Evolutionary conservation across 2,888 invertebrate genomes (phyloP), one percentile per base, ranked within the genome.

Genomic region (Lumbricus terrestris): DNA sequence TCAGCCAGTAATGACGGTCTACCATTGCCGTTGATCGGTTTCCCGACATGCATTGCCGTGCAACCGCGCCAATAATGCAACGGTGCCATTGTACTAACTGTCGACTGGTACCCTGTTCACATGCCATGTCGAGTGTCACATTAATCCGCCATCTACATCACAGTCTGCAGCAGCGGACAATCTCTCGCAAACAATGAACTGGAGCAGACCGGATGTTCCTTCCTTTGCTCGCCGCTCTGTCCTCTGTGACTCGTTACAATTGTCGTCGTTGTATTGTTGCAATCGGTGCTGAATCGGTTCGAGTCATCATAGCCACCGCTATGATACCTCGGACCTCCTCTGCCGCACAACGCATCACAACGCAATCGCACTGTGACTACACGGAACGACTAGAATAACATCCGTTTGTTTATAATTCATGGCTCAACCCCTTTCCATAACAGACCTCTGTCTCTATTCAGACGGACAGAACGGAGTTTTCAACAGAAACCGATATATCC

Each of bases 81-180:
- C 69, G 69, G 29, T 69, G 69, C 69, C 69, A 69, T 69, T 69
- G n/a, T 69, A n/a, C 29, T 1, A 69, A 69, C 69, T n/a, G 69
- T 69, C 69, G 69, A 69, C 69, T 69, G 69, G 69, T 69, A 13
- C 69, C 69, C 69, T 69, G 69, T 69, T 69, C n/a, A 69, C 69
- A 69, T 69, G 69, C 69, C n/a, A 69, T n/a, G 69, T n/a, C 69
- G 69, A 69, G 69, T 69, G 69, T 69, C 69, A 69, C 69, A 69
- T 69, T 69, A 69, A 69, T 69, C 69, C 69, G 69, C n/a, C 29
- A 11, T 69, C 69, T 29, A 69, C 69, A 69, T 69, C 69, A 69
- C 69, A 69, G n/a, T n/a, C 69, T 69, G 69, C 69, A n/a, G 29
- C 11, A 11, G 69, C 8, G 47, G 47, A 47, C 23, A 8, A 47